Base-by-base conservation (phyloP, 1,140 invertebrate genomes). In the Drosophila bocki region DNA sequence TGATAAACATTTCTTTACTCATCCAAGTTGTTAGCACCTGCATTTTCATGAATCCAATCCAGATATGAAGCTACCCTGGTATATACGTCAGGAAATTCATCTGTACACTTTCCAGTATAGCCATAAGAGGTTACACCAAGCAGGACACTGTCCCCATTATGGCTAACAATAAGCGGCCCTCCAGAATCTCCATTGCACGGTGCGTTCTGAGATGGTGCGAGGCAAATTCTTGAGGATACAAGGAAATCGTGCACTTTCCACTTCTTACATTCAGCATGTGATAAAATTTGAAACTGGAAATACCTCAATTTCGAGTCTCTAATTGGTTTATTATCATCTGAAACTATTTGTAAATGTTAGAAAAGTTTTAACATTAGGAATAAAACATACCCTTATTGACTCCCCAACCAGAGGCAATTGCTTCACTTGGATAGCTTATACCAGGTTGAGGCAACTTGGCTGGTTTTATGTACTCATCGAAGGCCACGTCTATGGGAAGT, bases 361-460 rank as follows among this genome's bases (percentile, higher is more conserved):
- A 53, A 35, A 22, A 7, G 13, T 15, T 37, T 22, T 56, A 3
- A 41, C 37, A 22, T 35, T 22, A 0, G 4, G 48, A 32, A 39
- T 29, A 12, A 6, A 19, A 7, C 22, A 8, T 13, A 75, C 72
- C 7, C 15, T 22, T 0, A 35, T 15, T 6, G 1, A 2, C 1
- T n/a, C 72, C 72, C 51, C 51, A 75, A 2, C 72, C 72, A 32
- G 72, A 75, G 0, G 17, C 19, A 29, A 58, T 11, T 37, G 9
- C 51, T 9, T 15, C 3, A 11, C 26, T 62, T 0, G 42, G 26
- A 22, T 17, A 17, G 12, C 1, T 13, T 13, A 35, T 35, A 35
- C 13, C 17, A 2, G 53, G 37, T 13, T 51, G 3, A 0, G 72
- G 72, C 6, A 63, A 44, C 29, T 44, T 39, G 3, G 44, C 67